Evolutionary conservation across 2,797 vertebrate species (phyloP), one percentile per base, ranked within the genome.

Genomic region (Myripristis murdjan): DNA sequence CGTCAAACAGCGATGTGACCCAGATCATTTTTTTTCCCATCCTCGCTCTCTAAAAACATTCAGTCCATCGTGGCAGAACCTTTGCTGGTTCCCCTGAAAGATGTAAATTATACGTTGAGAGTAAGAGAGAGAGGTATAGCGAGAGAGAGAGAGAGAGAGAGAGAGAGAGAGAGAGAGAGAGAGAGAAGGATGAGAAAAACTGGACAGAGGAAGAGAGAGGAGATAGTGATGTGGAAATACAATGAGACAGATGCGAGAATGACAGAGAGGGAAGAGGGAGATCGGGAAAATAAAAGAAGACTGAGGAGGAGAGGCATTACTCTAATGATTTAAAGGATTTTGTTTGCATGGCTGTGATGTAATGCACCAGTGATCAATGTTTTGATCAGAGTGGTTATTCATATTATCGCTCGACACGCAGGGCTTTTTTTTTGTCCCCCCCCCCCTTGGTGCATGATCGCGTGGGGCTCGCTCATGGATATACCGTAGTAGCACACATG

Each of bases 291-390:
- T 78, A 75, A 66, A 90, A 77, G 82, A 70, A 86, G 79, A 86
- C 73, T 22, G 60, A 53, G 66, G 76, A 70, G 78, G 74, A 73
- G 84, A 79, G 70, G 75, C 47, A n/a, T 70, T 59, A 47, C 73
- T 82, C 75, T 73, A 73, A 82, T 85, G 84, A 87, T 92, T 92
- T 89, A 77, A 83, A 77, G 75, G 69, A 37, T 75, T 73, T 82
- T 89, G 87, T 91, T 92, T 92, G 84, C 70, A 60, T 67, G 74
- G 64, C 71, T 78, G 83, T 88, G 88, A 83, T 87, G 84, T 87
- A 88, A 90, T 73, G 72, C 70, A 67, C 83, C 89, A 87, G 83
- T 81, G 90, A 92, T 92, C 85, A 53, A 79, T 92, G 82, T 75
- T 87, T 76, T 84, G 87, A 91, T 92, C 87, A 66, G 67, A 62